Base-by-base conservation (phyloP, 92 coral and sea anemone genomes). In the Porites divaricata region DNA sequence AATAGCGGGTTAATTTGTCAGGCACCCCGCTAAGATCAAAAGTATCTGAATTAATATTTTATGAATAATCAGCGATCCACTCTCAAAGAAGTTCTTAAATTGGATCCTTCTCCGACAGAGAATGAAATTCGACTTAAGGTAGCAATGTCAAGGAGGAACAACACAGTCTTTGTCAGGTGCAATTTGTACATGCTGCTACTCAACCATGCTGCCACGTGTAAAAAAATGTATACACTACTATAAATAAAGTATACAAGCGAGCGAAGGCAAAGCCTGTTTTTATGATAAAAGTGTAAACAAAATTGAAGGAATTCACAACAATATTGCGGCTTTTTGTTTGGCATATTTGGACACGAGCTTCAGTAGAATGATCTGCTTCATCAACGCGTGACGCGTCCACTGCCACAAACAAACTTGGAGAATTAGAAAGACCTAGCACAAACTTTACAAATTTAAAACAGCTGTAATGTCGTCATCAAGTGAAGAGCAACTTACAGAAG, bases 401-500 rank as follows among this genome's bases (percentile, higher is more conserved):
- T 10, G 69, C 21, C 25, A 64, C 21, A 22, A 23, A 61, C n/a
- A 23, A 11, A 0, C 35, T 22, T 23, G 2, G 41, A 15, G 13
- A 66, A 66, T 8, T 8, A 66, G 23, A 10, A 7, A 4, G n/a
- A 15, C 4, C 25, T 0, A 26, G 11, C 21, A n/a, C 8, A 63
- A 16, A 63, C 62, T 57, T 12, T 17, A 10, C 62, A 57, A 12
- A 17, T 12, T 57, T 57, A 57, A 57, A 57, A 57, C 15, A 13
- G 62, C 17, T 0, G 16, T 56, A 8, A 77, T 77, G 81, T 53
- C 81, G 41, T 52, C 81, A 26, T 63, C 81, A 20, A 62, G 70
- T 77, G 71, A 51, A 45, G 59, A 77, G 61, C 81, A 52, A 45
- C 11, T 41, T 15, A 79, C 83, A 53, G 83, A 79, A 67, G 83